Evolutionary conservation across 2,888 invertebrate species (phyloP), one percentile per base, ranked within the genome.

Genomic region (Galeruca laticollis): DNA sequence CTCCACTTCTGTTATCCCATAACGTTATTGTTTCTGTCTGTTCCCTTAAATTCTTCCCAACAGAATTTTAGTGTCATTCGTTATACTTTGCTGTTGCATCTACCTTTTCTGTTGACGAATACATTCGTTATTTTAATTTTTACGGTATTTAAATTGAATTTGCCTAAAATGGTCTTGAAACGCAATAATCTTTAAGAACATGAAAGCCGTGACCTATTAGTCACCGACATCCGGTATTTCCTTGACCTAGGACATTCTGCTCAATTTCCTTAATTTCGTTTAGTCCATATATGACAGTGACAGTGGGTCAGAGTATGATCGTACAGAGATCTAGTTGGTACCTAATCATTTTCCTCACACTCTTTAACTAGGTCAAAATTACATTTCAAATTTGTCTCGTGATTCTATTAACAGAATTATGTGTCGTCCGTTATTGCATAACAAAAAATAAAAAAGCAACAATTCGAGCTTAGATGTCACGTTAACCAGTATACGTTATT

Each of bases 361-460:
- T 51, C 20, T 64, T 40, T 43, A 64, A 64, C 64, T 64, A 56
- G 64, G 64, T 64, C 64, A 64, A 56, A 64, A 64, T 64, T 64
- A 64, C 64, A 64, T 64, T 35, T 56, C 21, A 35, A 63, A 61
- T 64, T 64, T 64, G 35, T 61, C 64, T 64, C 64, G 54, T 64
- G 43, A 64, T 64, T 56, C 64, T 64, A 64, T 64, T 64, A 64
- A 54, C 37, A 33, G 40, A 56, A 18, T 43, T 64, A 64, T n/a
- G 40, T 64, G 51, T 31, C 54, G 56, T 56, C 43, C 54, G 13
- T 13, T 40, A 31, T 51, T 52, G 63, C 63, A 52, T 62, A 40
- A 37, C 15, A 51, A 33, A 21, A 49, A 63, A 63, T n/a, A 10
- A 13, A 51, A 51, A 51, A 51, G n/a, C 10, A 20, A 0, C 1